These are phyloP conservation scores for Gadus macrocephalus DNA, from an alignment of 2,113 vertebrate genomes.

Conservation along the genomic window DNA sequence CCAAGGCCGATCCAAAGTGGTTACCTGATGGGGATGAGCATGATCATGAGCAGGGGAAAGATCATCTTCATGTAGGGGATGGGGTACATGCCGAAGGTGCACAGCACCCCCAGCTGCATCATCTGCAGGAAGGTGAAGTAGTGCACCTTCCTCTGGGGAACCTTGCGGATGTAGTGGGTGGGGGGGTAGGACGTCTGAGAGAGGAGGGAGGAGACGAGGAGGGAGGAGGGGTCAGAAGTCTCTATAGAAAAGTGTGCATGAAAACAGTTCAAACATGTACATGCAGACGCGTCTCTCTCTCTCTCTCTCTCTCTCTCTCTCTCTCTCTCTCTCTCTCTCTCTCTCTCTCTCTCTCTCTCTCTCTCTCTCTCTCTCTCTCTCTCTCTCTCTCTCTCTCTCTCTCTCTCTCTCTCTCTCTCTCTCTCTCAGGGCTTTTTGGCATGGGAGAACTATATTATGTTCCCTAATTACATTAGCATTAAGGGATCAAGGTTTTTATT, in stretches of 20 bases:
- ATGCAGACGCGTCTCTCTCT: no score
- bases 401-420: no score
- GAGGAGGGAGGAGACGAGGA: constrained; percentile 37
- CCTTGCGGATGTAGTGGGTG: constrained; percentile 94
- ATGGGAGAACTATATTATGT: no score
- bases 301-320: no score
- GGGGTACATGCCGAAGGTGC: constrained; percentile 92
- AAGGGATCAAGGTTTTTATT: no score
- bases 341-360: background rate
- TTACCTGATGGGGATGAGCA: constrained; percentile 96
- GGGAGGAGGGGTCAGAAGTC: constrained; percentile 12
- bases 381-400: constrained; percentile 3
- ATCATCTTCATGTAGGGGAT: constrained; percentile 99
- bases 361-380: constrained; percentile 14
- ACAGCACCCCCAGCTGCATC: constrained; percentile 91
- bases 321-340: no score
- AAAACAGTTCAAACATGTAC: no score
- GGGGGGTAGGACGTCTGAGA: constrained; percentile 92
- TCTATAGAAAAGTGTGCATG: no score
- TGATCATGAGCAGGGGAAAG: constrained; percentile 95
- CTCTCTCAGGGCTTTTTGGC: no score
- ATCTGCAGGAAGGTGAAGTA: constrained; percentile 98
- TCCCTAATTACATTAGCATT: no score
- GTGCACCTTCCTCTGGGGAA: constrained; percentile 98
- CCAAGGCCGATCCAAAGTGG: background rate